A percentile compares a stretch with the other conserved stretches of the same genome.
Evolutionary conservation across 2,888 invertebrate genomes (phyloP).

Genomic region (Aporophyla lueneburgensis): DNA sequence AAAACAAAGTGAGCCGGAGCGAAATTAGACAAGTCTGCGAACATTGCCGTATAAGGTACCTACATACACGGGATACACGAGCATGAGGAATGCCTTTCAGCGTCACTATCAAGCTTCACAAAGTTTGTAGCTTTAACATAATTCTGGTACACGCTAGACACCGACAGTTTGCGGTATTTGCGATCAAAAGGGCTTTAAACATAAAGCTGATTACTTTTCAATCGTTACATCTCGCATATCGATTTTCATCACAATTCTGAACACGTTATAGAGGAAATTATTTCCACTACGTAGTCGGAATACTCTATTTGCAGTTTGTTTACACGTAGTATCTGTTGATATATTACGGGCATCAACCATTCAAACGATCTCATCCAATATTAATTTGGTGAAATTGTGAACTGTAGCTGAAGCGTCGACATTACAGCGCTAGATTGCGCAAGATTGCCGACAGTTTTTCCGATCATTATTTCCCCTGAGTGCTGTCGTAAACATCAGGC

Average conservation of each 20-base stretch:
- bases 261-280: slow-evolving; percentile 48
- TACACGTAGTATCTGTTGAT: slow-evolving; percentile 43
- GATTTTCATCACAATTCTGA: slow-evolving; percentile 44
- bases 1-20: slow-evolving; percentile 77
- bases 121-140: slow-evolving; percentile 68
- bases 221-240: slow-evolving; percentile 26
- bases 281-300: slow-evolving; percentile 32
- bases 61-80: slow-evolving; percentile 36
- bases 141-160: slow-evolving; percentile 65
- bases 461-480: slow-evolving; percentile 73
- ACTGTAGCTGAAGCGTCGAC: slow-evolving; percentile 53
- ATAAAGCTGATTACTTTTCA: slow-evolving; percentile 49
- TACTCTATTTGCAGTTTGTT: slow-evolving; percentile 48
- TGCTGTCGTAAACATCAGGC: slow-evolving; percentile 62
- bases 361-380: slow-evolving; percentile 63
- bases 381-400: slow-evolving; percentile 64
- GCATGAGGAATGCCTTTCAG: slow-evolving; percentile 64
- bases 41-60: slow-evolving; percentile 62
- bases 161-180: slow-evolving; percentile 29
- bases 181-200: slow-evolving; percentile 48
- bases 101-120: slow-evolving; percentile 59
- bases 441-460: slow-evolving; percentile 62
- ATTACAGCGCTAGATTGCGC: slow-evolving; percentile 48
- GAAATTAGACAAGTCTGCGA: slow-evolving; percentile 77
- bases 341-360: slow-evolving; percentile 53